phyloP scores from a whole-genome alignment of 1,140 invertebrate genomes.

The Formica exsecta region DNA sequence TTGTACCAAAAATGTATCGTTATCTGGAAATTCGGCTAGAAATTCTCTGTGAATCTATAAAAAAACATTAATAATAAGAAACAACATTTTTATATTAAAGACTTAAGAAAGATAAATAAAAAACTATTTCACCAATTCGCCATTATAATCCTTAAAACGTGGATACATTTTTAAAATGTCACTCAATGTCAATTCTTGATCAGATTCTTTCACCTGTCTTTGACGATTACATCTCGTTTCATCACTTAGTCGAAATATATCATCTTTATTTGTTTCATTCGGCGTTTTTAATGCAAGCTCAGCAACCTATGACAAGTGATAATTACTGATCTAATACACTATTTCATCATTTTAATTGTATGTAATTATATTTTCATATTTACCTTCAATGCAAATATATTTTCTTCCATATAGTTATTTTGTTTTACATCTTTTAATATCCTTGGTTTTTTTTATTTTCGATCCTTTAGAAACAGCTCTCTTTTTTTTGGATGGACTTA shows the following conservation, averaged over 20 bases:
- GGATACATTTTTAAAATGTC: conserved; percentile 1
- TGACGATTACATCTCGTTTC: background rate
- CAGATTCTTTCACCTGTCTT: background rate
- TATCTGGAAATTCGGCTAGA: background rate
- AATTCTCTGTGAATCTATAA: conserved; percentile 1
- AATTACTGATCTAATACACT: background rate
- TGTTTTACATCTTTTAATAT: background rate
- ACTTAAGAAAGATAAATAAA: background rate
- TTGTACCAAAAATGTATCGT: background rate
- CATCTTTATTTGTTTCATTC: background rate
- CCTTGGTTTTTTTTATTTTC: background rate
- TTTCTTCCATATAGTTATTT: background rate
- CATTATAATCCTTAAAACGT: conserved; percentile 14
- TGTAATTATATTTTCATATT: background rate
- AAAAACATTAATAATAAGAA: background rate
- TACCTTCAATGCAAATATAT: background rate
- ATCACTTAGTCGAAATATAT: background rate
- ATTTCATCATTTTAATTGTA: background rate
- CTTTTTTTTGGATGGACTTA: background rate
- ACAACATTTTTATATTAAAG: background rate
- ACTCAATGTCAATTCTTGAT: background rate
- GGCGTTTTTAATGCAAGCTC: background rate
- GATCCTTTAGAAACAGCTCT: background rate
- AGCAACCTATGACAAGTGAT: background rate
- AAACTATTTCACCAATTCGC: background rate